Conservation (phyloP, 2,113 vertebrate genomes). For the Diadophis punctatus region DNA sequence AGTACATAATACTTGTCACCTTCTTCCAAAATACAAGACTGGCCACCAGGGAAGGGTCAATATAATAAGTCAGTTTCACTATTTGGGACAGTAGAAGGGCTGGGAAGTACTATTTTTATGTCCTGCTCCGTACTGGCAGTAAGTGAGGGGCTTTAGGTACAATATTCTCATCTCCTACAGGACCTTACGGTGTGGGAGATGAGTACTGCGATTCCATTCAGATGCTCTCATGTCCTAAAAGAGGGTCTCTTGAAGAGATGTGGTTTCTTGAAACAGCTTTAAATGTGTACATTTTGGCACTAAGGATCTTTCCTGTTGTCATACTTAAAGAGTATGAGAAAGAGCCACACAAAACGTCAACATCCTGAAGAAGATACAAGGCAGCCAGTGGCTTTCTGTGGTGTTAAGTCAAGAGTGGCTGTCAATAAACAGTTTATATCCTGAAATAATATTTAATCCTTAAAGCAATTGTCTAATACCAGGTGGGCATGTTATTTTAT, state of each 20-base stretch:
- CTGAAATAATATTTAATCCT: background rate
- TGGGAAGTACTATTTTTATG: background rate
- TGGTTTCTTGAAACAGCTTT: background rate
- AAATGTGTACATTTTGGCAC: slow-evolving; percentile 8
- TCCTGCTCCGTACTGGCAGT: background rate
- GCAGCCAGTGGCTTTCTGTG: background rate
- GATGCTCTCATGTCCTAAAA: background rate
- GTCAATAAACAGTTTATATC: background rate
- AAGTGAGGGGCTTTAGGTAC: background rate
- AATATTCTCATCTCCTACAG: background rate
- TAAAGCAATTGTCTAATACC: background rate
- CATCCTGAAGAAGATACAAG: background rate
- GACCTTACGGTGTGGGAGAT: background rate
- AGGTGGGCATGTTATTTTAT: background rate
- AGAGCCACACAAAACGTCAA: background rate
- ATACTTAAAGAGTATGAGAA: background rate
- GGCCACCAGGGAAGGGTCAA: background rate
- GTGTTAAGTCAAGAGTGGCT: background rate
- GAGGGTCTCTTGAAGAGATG: background rate
- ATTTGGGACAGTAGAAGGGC: background rate
- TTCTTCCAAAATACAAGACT: slow-evolving; percentile 5
- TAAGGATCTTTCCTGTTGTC: background rate
- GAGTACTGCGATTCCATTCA: background rate
- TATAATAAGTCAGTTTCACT: background rate
- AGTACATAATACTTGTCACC: background rate